Percentiles rank a stretch among this genome's conserved stretches.
Conservation (phyloP, 1,140 invertebrate species). For the Drosophila burlai region DNA sequence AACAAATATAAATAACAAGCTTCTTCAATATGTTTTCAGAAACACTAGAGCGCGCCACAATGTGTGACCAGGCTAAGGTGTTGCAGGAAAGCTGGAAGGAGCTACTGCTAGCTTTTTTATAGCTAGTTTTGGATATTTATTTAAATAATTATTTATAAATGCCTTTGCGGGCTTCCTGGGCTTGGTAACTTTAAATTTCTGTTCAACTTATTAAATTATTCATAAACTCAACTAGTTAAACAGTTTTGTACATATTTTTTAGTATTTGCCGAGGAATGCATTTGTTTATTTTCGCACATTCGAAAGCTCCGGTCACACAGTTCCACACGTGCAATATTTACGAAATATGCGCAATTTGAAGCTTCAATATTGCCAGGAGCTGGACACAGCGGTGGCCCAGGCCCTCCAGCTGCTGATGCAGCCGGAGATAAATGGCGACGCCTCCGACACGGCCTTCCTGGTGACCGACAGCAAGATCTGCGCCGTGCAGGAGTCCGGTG, state of each 20-base stretch:
- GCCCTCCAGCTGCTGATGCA: slow-evolving; percentile 55
- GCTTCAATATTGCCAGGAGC: slow-evolving; percentile 69
- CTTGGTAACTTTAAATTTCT: rapidly evolving
- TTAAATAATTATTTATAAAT: neutral
- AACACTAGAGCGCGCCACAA: too few relatives aligned
- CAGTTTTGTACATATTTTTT: neutral
- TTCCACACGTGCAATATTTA: slow-evolving; percentile 52
- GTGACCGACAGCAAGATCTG: slow-evolving; percentile 56
- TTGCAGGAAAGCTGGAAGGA: neutral
- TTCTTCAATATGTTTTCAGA: too few relatives aligned
- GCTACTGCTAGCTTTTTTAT: neutral
- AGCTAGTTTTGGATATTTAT: neutral
- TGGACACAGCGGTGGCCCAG: slow-evolving; percentile 37
- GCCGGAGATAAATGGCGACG: slow-evolving; percentile 32
- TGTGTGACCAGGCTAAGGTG: slow-evolving; percentile 5
- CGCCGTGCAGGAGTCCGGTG: slow-evolving; percentile 17
- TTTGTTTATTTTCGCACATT: neutral
- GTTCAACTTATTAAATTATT: neutral
- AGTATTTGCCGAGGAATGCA: neutral
- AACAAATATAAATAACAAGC: too few relatives aligned
- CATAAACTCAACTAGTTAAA: neutral
- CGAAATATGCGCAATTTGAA: slow-evolving; percentile 80
- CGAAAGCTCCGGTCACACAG: slow-evolving; percentile 23
- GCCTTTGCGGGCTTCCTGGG: neutral
- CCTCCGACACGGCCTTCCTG: slow-evolving; percentile 33